Percentiles rank a stretch among this genome's conserved stretches.
phyloP scores from a whole-genome alignment of 2,113 vertebrate genomes.

The Xiphophorus maculatus region DNA sequence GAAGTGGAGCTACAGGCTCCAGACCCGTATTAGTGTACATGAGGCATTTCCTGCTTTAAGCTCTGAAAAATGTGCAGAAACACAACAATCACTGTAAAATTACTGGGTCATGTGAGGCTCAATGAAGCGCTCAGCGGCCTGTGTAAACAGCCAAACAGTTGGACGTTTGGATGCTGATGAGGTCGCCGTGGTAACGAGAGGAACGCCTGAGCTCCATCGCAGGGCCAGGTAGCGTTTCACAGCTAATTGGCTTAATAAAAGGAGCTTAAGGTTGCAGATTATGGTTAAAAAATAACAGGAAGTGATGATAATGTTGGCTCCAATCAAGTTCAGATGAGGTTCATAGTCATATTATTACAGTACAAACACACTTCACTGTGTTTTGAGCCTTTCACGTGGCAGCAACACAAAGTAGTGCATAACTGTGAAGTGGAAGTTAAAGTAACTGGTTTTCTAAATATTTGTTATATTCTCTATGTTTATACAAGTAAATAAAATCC shows the following conservation, averaged over 20 bases:
- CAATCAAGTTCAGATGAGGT: too few species aligned
- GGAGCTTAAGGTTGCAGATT: not conserved
- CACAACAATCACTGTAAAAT: slow-evolving; percentile 32
- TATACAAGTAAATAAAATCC: too few species aligned
- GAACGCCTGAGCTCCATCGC: slow-evolving; percentile 31
- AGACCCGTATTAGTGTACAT: not conserved
- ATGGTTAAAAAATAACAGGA: too few species aligned
- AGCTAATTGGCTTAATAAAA: slow-evolving; percentile 2
- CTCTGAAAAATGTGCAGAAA: slow-evolving; percentile 51
- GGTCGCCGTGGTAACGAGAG: slow-evolving; percentile 45
- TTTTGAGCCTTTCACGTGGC: too few species aligned
- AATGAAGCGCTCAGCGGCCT: slow-evolving; percentile 41
- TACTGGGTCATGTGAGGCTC: slow-evolving; percentile 58
- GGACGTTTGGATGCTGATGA: slow-evolving; percentile 23
- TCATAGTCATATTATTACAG: too few species aligned
- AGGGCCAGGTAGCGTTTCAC: not conserved
- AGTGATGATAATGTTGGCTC: too few species aligned
- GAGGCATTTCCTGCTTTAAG: not conserved
- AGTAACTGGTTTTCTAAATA: too few species aligned
- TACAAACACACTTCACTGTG: too few species aligned
- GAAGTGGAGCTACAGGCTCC: not conserved
- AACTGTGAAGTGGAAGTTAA: too few species aligned
- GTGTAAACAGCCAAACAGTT: slow-evolving; percentile 53
- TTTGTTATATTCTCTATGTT: too few species aligned
- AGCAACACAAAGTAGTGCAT: too few species aligned